These are phyloP conservation scores for Orchesellides sinensis DNA, from an alignment of 2,888 invertebrate species.

Conservation along the genomic window DNA sequence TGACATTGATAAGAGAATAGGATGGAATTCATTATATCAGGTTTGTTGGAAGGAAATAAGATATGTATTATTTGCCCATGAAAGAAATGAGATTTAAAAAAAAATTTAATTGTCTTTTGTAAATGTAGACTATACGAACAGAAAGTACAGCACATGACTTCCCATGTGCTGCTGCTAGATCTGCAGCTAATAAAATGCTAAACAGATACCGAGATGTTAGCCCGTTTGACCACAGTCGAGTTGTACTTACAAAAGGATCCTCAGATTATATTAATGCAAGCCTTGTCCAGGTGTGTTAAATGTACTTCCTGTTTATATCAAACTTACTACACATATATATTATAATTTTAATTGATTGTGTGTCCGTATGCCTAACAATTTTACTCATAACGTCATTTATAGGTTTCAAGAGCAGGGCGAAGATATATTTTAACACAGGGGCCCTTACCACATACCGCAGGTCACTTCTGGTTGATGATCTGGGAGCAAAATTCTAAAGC, in stretches of 20 bases:
- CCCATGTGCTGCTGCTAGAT: slow-evolving; percentile 83
- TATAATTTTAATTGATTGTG: neutral
- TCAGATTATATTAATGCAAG: slow-evolving; percentile 97
- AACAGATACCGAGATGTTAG: slow-evolving; percentile 97
- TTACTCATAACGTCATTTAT: slow-evolving; percentile 75
- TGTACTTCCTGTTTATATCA: neutral
- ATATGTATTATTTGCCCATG: slow-evolving; percentile 74
- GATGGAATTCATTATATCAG: slow-evolving; percentile 86
- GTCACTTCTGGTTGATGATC: slow-evolving; percentile 98
- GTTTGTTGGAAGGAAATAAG: slow-evolving; percentile 77
- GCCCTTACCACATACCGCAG: slow-evolving; percentile 89
- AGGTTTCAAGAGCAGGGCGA: slow-evolving; percentile 89
- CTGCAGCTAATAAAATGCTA: slow-evolving; percentile 86
- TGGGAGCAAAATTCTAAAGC: slow-evolving; percentile 96
- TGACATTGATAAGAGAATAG: slow-evolving; percentile 83
- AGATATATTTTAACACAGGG: slow-evolving; percentile 98
- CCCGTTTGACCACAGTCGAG: slow-evolving; percentile 96
- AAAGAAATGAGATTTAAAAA: neutral
- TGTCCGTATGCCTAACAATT: too few species aligned
- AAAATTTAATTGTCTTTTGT: neutral
- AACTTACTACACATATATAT: neutral
- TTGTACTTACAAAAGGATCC: slow-evolving; percentile 85
- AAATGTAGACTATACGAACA: slow-evolving; percentile 84
- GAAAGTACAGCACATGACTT: slow-evolving; percentile 81
- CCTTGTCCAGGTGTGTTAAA: slow-evolving; percentile 87